Conservation (phyloP, 2,797 vertebrate species). For the Eulemur rubriventer region DNA sequence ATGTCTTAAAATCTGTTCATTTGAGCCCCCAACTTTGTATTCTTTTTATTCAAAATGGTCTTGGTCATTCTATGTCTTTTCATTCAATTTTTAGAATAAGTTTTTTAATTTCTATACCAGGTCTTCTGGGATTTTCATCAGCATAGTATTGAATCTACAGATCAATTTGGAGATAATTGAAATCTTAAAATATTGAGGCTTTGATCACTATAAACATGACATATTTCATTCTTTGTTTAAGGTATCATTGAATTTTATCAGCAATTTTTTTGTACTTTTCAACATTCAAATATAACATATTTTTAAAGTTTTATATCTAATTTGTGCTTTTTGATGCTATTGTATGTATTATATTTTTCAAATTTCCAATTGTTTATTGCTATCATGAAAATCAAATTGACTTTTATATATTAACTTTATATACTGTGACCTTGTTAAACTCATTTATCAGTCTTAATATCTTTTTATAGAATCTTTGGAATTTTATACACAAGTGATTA, state of each 20-base stretch:
- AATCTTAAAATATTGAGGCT: neutral
- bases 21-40: neutral
- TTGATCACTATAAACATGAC: neutral
- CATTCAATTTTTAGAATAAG: neutral
- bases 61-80: neutral
- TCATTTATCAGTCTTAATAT: neutral
- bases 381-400: neutral
- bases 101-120: neutral
- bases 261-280: neutral
- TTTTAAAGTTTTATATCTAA: neutral
- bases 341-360: neutral
- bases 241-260: neutral
- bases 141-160: neutral
- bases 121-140: neutral
- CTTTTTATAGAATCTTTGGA: neutral
- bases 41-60: neutral
- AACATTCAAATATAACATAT: neutral
- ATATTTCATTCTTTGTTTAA: neutral
- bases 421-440: neutral
- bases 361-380: neutral
- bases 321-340: neutral
- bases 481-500: neutral
- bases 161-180: neutral
- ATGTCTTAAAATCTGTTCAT: neutral
- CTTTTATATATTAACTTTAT: neutral